These are phyloP conservation scores for Naso thynnoides DNA, from an alignment of 2,797 vertebrate genomes.

Conservation along the genomic window DNA sequence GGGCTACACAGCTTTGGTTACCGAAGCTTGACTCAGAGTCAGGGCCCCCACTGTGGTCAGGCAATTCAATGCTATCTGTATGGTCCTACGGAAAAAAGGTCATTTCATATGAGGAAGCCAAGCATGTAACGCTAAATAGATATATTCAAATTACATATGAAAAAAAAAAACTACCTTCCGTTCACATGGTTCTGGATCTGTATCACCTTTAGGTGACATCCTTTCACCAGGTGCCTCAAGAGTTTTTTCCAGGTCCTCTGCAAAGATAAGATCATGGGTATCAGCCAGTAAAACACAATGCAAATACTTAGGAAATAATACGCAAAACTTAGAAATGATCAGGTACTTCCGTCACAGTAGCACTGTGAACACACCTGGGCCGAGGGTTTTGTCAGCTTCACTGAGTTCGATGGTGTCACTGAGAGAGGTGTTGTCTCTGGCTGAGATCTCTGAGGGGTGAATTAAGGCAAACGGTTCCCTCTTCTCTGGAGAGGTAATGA, in stretches of 20 bases:
- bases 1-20: conserved; percentile 56
- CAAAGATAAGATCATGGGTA: conserved; percentile 1
- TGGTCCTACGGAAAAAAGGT: conserved; percentile 48
- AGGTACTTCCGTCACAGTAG: background rate
- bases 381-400: conserved; percentile 80
- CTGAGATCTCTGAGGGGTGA: conserved; percentile 83
- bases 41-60: conserved; percentile 35
- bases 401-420: conserved; percentile 75
- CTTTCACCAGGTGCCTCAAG: conserved; percentile 65
- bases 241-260: conserved; percentile 86
- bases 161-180: conserved; percentile 45
- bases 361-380: conserved; percentile 83
- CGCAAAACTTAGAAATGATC: background rate
- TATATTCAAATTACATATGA: background rate
- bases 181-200: conserved; percentile 36
- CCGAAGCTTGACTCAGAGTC: conserved; percentile 25
- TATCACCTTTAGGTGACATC: conserved; percentile 54
- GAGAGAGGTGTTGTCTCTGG: conserved; percentile 60
- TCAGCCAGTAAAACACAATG: background rate
- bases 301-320: background rate
- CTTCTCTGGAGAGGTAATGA: conserved; percentile 95
- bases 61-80: background rate
- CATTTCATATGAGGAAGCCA: background rate
- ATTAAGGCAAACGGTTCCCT: conserved; percentile 92
- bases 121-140: background rate